These are phyloP conservation scores for Drosophila erecta DNA, from an alignment of 1,140 invertebrate genomes.

Conservation along the genomic window DNA sequence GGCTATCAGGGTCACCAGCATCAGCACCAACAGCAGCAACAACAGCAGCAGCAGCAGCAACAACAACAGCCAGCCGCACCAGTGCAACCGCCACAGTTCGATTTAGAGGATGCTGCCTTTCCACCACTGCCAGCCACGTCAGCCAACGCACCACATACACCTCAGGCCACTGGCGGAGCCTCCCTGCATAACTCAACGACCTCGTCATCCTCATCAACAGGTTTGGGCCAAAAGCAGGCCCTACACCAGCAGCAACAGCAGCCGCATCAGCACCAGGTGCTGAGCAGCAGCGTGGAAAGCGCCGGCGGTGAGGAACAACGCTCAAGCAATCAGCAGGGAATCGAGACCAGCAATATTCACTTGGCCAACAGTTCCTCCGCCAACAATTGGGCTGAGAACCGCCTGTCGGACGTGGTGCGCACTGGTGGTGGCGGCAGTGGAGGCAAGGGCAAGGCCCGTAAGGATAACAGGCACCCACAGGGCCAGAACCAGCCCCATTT, in stretches of 20 bases:
- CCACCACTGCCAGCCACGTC: constrained; percentile 89
- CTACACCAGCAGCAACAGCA: constrained; percentile 36
- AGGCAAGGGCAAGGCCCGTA: constrained; percentile 80
- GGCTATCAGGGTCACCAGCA: constrained; percentile 65
- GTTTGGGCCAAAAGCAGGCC: constrained; percentile 38
- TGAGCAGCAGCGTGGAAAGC: constrained; percentile 36
- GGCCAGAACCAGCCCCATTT: constrained; percentile 69
- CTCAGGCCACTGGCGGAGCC: constrained; percentile 53
- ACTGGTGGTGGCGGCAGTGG: constrained; percentile 61
- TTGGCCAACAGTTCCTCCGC: constrained; percentile 65
- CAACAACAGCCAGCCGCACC: constrained; percentile 69
- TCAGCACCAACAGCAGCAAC: constrained; percentile 63
- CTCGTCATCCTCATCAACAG: constrained; percentile 24
- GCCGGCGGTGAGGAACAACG: constrained; percentile 50
- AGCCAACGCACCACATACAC: constrained; percentile 45
- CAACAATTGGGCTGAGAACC: constrained; percentile 85
- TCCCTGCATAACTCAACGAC: constrained; percentile 47
- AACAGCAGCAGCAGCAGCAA: constrained; percentile 75
- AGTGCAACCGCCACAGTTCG: constrained; percentile 88
- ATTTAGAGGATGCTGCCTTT: constrained; percentile 92
- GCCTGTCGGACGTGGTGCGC: constrained; percentile 93
- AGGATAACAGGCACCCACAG: constrained; percentile 77
- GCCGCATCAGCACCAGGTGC: constrained; percentile 23
- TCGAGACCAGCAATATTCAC: constrained; percentile 36
- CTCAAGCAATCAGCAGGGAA: constrained; percentile 53